A percentile compares a stretch with the other conserved stretches of the same genome.
Conservation (phyloP, 2,888 invertebrate species). For the Hydriomena furcata region DNA sequence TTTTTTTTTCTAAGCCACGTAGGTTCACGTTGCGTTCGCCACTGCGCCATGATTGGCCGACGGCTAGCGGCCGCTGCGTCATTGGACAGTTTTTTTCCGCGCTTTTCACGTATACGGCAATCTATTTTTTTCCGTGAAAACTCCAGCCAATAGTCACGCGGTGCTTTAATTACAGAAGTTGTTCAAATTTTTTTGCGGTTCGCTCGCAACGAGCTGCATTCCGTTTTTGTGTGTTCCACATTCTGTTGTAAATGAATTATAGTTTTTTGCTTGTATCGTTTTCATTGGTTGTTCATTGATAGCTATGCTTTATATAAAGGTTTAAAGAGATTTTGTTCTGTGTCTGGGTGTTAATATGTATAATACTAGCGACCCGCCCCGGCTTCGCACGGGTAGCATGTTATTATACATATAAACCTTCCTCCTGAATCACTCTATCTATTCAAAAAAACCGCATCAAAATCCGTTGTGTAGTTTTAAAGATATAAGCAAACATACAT, state of each 20-base stretch:
- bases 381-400: no score
- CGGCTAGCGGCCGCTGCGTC: constrained; percentile 46
- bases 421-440: no score
- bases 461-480: no score
- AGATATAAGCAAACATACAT: no score
- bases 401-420: no score
- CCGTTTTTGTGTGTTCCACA: constrained; percentile 38
- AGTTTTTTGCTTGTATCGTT: constrained; percentile 12
- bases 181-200: constrained; percentile 52
- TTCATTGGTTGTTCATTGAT: constrained; percentile 3
- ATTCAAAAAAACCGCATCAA: no score
- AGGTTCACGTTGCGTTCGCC: constrained; percentile 68
- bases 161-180: constrained; percentile 77
- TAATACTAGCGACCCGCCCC: no score
- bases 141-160: constrained; percentile 69
- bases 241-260: constrained; percentile 13
- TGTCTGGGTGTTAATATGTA: no score
- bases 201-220: constrained; percentile 38
- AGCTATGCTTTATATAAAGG: no score
- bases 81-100: constrained; percentile 76
- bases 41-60: constrained; percentile 63
- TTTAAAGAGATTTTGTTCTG: no score
- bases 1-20: constrained; percentile 77
- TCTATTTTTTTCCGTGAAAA: constrained; percentile 73
- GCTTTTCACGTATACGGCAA: constrained; percentile 77